These are phyloP conservation scores for Dolichomitus sp. DNA, from an alignment of 2,888 invertebrate genomes.

Conservation along the genomic window DNA sequence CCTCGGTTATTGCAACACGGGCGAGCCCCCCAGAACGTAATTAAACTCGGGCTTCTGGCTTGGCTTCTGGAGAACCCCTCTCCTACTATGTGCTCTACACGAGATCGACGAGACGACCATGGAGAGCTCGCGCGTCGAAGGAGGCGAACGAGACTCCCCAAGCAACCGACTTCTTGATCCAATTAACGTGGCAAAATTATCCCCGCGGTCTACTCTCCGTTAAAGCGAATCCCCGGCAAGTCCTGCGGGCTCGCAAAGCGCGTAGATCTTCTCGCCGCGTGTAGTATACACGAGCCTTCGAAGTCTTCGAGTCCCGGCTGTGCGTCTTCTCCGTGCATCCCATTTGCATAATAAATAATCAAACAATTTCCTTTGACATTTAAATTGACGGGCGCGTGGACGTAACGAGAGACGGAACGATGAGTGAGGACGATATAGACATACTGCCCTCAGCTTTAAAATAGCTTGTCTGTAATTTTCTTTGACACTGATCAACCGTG, in stretches of 20 bases:
- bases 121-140: conserved; percentile 71
- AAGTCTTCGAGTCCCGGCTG: not conserved
- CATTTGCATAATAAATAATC: conserved; percentile 86
- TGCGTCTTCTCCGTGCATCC: conserved; percentile 70
- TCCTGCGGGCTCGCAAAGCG: conserved; percentile 28
- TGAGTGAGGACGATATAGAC: conserved; percentile 5
- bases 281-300: not conserved
- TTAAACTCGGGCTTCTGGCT: conserved; percentile 77
- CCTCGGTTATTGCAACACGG: conserved; percentile 80
- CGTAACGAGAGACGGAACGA: conserved; percentile 47
- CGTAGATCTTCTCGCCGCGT: conserved; percentile 26
- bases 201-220: conserved; percentile 73
- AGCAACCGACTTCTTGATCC: conserved; percentile 84
- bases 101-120: conserved; percentile 29
- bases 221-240: conserved; percentile 60
- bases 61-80: conserved; percentile 44
- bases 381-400: conserved; percentile 77
- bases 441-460: conserved; percentile 11
- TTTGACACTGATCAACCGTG: conserved; percentile 47
- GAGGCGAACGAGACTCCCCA: conserved; percentile 73
- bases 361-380: conserved; percentile 85
- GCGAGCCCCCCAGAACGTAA: conserved; percentile 78
- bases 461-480: conserved; percentile 77
- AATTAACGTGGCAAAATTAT: conserved; percentile 85
- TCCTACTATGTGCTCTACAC: conserved; percentile 59